A percentile compares a stretch with the other conserved stretches of the same genome.
Evolutionary conservation across 2,888 invertebrate species (phyloP).

Genomic region (Netelia fuscicornis): DNA sequence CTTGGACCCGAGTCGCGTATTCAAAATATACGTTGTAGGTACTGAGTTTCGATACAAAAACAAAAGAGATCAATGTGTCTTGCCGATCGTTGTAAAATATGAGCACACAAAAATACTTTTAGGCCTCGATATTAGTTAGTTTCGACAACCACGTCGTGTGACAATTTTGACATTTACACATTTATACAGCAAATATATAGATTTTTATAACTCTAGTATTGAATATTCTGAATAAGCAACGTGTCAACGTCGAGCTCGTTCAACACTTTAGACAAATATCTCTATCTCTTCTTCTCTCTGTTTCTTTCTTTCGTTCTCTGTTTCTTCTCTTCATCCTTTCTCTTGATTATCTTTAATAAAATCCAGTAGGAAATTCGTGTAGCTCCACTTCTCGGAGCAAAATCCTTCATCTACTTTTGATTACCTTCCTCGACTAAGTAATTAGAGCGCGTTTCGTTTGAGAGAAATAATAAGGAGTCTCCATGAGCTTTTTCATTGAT

Average conservation of each 20-base stretch:
- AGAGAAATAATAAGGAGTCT: slow-evolving; percentile 49
- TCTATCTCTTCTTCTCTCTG: slow-evolving; percentile 5
- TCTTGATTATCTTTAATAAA: slow-evolving; percentile 35
- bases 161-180: slow-evolving; percentile 72
- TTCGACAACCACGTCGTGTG: slow-evolving; percentile 41
- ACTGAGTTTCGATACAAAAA: too few species aligned
- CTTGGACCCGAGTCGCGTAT: slow-evolving; percentile 64
- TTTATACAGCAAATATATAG: slow-evolving; percentile 70
- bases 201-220: slow-evolving; percentile 33
- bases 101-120: slow-evolving; percentile 64
- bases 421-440: slow-evolving; percentile 52
- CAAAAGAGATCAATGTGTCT: not conserved
- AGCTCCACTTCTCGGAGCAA: slow-evolving; percentile 21
- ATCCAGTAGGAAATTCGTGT: slow-evolving; percentile 31
- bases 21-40: slow-evolving; percentile 32
- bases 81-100: slow-evolving; percentile 70
- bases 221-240: slow-evolving; percentile 43
- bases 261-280: slow-evolving; percentile 46
- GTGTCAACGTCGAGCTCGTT: slow-evolving; percentile 53
- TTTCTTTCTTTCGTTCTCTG: not conserved
- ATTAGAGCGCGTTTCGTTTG: slow-evolving; percentile 25
- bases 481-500: slow-evolving; percentile 19
- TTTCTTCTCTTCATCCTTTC: not conserved
- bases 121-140: slow-evolving; percentile 66
- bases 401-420: slow-evolving; percentile 62